Evolutionary conservation across 2,888 invertebrate genomes (phyloP).

Genomic region (Drosophila imparisetae): DNA sequence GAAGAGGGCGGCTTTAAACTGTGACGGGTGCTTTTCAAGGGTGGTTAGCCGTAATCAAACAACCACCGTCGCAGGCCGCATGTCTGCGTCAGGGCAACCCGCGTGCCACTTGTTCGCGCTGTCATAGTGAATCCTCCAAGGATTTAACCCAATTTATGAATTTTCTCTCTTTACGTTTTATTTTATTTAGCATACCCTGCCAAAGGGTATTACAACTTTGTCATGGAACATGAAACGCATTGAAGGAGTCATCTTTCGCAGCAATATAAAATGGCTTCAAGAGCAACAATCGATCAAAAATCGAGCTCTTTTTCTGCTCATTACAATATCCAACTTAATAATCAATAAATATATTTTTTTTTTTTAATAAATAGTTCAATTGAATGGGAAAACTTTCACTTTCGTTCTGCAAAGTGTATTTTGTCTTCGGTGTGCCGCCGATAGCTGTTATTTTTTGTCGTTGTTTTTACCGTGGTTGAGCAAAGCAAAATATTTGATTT

Average conservation of each 20-base stretch:
- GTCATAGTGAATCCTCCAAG: slow-evolving; percentile 81
- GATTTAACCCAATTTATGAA: slow-evolving; percentile 83
- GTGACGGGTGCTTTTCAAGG: slow-evolving; percentile 33
- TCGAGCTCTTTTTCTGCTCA: background rate
- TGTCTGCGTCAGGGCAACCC: slow-evolving; percentile 59
- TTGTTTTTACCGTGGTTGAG: slow-evolving; percentile 29
- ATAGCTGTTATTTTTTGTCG: background rate
- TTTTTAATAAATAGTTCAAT: background rate
- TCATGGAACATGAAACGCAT: background rate
- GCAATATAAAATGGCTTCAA: background rate
- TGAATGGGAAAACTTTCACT: background rate
- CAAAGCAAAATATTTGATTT: slow-evolving; percentile 77
- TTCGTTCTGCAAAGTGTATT: background rate
- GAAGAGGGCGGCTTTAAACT: slow-evolving; percentile 50
- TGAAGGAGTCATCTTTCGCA: background rate
- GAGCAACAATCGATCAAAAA: background rate
- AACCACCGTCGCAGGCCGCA: slow-evolving; percentile 53
- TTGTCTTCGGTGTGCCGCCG: background rate
- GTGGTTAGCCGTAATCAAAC: slow-evolving; percentile 52
- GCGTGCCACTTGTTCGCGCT: slow-evolving; percentile 78
- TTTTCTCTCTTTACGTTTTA: slow-evolving; percentile 35
- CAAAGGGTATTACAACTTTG: background rate
- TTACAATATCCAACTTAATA: background rate
- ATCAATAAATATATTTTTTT: background rate
- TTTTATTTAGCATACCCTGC: slow-evolving; percentile 12